Evolutionary conservation across 2,113 vertebrate genomes (phyloP).

Genomic region (Crotalus helleri): DNA sequence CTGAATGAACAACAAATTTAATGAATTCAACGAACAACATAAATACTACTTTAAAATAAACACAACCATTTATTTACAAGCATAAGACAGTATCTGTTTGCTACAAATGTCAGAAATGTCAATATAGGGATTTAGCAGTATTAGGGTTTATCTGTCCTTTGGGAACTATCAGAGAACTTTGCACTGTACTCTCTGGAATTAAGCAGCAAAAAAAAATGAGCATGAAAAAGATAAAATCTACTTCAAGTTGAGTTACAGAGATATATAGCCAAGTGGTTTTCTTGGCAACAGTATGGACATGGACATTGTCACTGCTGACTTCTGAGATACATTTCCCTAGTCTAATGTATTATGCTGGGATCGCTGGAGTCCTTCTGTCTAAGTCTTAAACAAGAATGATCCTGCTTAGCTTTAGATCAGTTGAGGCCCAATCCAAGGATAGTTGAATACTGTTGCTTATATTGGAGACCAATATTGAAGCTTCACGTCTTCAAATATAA

Average conservation of each 20-base stretch:
- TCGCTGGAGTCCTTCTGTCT: not conserved
- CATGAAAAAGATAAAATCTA: not conserved
- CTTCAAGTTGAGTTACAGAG: not conserved
- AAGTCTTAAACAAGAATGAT: not conserved
- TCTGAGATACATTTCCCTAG: not conserved
- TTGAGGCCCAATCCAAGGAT: not conserved
- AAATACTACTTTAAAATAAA: not conserved
- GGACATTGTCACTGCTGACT: not conserved
- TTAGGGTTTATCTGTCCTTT: not conserved
- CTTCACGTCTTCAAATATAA: not conserved
- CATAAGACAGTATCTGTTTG: not conserved
- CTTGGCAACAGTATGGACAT: not conserved
- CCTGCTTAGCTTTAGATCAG: not conserved
- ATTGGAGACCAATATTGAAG: not conserved
- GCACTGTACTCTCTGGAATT: not conserved
- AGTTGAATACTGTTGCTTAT: not conserved
- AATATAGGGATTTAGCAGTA: not conserved
- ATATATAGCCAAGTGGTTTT: not conserved
- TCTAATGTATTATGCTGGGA: not conserved
- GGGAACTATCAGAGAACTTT: not conserved
- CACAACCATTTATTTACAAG: not conserved
- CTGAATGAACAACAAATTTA: not conserved
- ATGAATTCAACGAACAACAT: not conserved
- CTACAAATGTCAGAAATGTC: not conserved
- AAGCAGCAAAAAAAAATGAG: not conserved